Evolutionary conservation across 35 echinoderm and acorn worm species (phyloP).

Genomic region (Diadema setosum): DNA sequence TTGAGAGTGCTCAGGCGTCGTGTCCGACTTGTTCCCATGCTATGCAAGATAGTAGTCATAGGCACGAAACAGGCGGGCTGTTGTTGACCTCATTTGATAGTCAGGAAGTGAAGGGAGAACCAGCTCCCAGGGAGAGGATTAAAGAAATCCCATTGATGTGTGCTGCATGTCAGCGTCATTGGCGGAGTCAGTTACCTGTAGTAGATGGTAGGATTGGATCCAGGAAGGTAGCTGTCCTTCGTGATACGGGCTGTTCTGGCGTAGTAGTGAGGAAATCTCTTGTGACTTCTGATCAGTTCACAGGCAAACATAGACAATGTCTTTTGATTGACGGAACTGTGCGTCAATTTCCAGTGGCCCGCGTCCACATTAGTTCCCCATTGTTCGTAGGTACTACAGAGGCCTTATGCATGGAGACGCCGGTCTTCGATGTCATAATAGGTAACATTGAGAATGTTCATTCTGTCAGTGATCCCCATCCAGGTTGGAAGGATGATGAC

Average conservation of each 20-base stretch:
- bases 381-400: slow-evolving; percentile 39
- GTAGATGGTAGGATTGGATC: not conserved
- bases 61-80: too few relatives aligned
- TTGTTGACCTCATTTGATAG: too few relatives aligned
- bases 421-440: slow-evolving; percentile 46
- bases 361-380: slow-evolving; percentile 29
- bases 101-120: too few relatives aligned
- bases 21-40: too few relatives aligned
- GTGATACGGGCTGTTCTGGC: slow-evolving; percentile 54
- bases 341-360: slow-evolving; percentile 8
- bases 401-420: slow-evolving; percentile 54
- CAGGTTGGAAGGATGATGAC: too few relatives aligned
- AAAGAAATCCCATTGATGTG: not conserved
- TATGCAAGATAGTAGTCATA: too few relatives aligned
- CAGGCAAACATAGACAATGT: slow-evolving; percentile 23
- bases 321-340: slow-evolving; percentile 62
- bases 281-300: slow-evolving; percentile 12
- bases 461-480: too few relatives aligned
- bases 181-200: slow-evolving; percentile 9
- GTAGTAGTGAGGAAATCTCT: slow-evolving; percentile 34
- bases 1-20: too few relatives aligned
- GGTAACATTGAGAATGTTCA: slow-evolving; percentile 44
- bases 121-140: too few relatives aligned
- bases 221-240: slow-evolving; percentile 6
- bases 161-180: slow-evolving; percentile 17